Conservation (phyloP, 2,888 invertebrate genomes). For the Agrochola macilenta region DNA sequence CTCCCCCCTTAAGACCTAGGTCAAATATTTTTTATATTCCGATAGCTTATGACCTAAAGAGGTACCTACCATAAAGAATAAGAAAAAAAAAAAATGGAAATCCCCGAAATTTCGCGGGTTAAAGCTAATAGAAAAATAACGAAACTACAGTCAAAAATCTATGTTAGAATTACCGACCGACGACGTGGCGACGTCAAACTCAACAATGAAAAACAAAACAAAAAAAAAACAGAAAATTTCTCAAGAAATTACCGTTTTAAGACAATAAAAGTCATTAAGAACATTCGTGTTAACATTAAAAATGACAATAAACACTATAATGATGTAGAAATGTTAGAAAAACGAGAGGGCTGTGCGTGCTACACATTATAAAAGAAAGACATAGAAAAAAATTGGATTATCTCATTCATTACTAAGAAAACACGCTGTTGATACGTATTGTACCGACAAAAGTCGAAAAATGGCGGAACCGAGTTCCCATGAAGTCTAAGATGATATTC, state of each 20-base stretch:
- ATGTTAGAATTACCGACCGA: neutral
- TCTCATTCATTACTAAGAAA: conserved; percentile 87
- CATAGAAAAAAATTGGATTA: conserved; percentile 30
- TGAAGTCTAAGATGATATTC: conserved; percentile 86
- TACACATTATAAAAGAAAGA: conserved; percentile 70
- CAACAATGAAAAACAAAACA: neutral
- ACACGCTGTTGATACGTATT: conserved; percentile 74
- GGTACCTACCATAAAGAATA: too few species aligned
- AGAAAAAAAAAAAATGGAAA: too few species aligned
- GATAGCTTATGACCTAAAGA: too few species aligned
- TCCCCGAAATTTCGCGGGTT: too few species aligned
- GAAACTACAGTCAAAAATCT: neutral
- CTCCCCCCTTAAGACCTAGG: too few species aligned
- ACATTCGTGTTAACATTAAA: conserved; percentile 80
- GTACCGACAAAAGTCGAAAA: conserved; percentile 82
- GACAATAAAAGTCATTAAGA: conserved; percentile 78
- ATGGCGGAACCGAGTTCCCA: conserved; percentile 87
- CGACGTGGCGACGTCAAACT: neutral
- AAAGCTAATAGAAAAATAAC: too few species aligned
- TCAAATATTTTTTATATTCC: too few species aligned
- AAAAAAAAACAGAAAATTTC: conserved; percentile 48
- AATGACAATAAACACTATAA: conserved; percentile 81
- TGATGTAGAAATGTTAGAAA: conserved; percentile 76
- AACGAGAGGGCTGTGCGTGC: conserved; percentile 77
- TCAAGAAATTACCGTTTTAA: conserved; percentile 75